These are phyloP conservation scores for Arvicola amphibius DNA, from an alignment of 2,797 vertebrate genomes.

Conservation along the genomic window DNA sequence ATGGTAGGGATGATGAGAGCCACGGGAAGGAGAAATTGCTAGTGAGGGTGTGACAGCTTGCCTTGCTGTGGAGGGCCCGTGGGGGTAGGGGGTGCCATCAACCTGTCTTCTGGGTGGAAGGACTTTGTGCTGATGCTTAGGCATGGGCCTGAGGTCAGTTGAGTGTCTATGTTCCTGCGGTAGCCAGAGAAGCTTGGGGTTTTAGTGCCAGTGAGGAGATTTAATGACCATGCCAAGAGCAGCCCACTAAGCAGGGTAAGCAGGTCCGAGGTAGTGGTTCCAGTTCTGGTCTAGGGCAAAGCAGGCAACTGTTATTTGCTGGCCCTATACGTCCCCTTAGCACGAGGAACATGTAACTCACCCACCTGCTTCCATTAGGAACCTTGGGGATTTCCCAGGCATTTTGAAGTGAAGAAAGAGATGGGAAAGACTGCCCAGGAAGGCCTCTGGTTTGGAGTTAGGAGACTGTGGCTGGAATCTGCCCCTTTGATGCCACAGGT, in stretches of 20 bases:
- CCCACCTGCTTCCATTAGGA: background rate
- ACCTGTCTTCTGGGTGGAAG: background rate
- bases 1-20: background rate
- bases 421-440: background rate
- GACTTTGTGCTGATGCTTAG: background rate
- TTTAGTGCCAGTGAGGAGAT: background rate
- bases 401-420: slow-evolving; percentile 23
- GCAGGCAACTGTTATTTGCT: background rate
- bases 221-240: no score
- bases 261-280: background rate
- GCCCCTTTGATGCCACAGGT: background rate
- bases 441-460: background rate
- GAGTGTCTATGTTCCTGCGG: background rate
- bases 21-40: no score
- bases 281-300: background rate
- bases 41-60: fast-evolving
- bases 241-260: background rate
- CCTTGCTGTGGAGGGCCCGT: background rate
- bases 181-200: background rate
- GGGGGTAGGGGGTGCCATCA: background rate
- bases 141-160: background rate
- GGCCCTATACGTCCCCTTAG: background rate
- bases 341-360: background rate
- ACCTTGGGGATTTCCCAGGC: background rate
- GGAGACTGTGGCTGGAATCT: background rate